Evolutionary conservation across 2,113 vertebrate species (phyloP).

Genomic region (Noctilio leporinus): DNA sequence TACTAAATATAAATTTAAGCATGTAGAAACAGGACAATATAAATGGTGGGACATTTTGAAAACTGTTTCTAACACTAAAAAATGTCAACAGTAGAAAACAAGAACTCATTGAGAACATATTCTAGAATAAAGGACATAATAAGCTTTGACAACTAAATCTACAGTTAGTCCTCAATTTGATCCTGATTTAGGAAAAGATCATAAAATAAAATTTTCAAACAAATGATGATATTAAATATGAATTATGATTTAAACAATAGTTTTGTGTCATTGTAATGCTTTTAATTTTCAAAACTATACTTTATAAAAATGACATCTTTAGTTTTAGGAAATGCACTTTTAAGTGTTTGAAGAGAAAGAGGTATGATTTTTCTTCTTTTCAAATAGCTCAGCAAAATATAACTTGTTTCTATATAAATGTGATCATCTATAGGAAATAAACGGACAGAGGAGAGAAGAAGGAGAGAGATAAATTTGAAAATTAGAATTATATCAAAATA

Average conservation of each 20-base stretch:
- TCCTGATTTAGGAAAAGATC: neutral
- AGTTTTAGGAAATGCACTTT: too few relatives aligned
- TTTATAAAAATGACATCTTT: neutral
- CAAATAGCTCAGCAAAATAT: too few relatives aligned
- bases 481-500: neutral
- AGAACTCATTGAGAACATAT: neutral
- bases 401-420: too few relatives aligned
- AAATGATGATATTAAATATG: neutral
- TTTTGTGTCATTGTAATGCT: neutral
- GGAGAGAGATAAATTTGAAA: neutral
- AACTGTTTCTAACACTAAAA: neutral
- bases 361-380: neutral
- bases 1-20: neutral
- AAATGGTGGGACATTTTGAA: neutral
- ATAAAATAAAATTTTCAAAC: neutral
- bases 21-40: neutral
- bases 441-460: neutral
- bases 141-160: neutral
- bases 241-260: neutral
- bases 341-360: neutral
- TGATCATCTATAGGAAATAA: neutral
- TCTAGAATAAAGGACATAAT: neutral
- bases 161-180: neutral
- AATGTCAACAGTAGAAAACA: neutral
- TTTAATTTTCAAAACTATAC: neutral